Evolutionary conservation across 1,140 invertebrate genomes (phyloP).

Genomic region (Drosophila takahashii): DNA sequence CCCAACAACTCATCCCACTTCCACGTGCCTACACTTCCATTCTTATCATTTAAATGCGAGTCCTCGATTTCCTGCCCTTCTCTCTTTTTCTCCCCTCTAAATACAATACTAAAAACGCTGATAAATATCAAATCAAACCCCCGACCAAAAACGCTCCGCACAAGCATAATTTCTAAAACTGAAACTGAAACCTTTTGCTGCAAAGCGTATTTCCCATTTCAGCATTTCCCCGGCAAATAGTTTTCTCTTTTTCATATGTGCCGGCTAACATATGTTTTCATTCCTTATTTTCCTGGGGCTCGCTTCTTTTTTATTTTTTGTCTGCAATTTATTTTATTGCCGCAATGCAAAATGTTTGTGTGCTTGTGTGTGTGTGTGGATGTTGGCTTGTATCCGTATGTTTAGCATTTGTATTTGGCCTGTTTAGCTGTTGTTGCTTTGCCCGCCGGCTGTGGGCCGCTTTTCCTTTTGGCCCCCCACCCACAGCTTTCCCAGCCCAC

Average conservation of each 20-base stretch:
- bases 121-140: slow-evolving; percentile 50
- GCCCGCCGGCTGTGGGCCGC: slow-evolving; percentile 26
- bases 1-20: background rate
- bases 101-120: slow-evolving; percentile 39
- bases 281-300: slow-evolving; percentile 45
- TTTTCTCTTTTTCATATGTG: slow-evolving; percentile 42
- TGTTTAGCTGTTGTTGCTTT: slow-evolving; percentile 31
- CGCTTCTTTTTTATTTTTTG: slow-evolving; percentile 33
- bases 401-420: slow-evolving; percentile 41
- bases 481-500: background rate
- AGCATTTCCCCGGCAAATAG: slow-evolving; percentile 40
- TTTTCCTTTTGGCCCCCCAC: background rate
- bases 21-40: slow-evolving; percentile 1
- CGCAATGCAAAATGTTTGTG: slow-evolving; percentile 44
- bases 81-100: background rate
- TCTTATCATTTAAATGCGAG: slow-evolving; percentile 33
- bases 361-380: slow-evolving; percentile 6
- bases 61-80: background rate
- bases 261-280: slow-evolving; percentile 47
- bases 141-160: slow-evolving; percentile 1
- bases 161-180: slow-evolving; percentile 34
- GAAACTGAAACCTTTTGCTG: slow-evolving; percentile 20
- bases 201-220: slow-evolving; percentile 49
- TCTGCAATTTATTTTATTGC: slow-evolving; percentile 67
- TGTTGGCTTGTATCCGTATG: slow-evolving; percentile 9